Base-by-base conservation (phyloP, 2,888 invertebrate species). In the Drosophila prostipennis region DNA sequence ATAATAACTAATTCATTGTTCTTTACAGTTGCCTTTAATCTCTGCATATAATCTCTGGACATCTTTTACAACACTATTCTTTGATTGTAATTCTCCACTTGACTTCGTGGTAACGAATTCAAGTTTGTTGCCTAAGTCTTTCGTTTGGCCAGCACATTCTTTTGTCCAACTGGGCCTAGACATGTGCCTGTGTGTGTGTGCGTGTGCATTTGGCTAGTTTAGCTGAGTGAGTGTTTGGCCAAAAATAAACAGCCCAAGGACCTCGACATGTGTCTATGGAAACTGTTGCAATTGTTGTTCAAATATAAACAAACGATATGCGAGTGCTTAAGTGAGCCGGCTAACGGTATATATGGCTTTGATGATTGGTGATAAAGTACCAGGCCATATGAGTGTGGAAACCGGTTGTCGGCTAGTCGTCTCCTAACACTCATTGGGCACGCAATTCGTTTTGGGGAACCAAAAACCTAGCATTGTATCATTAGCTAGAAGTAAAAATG, bases 231-330 rank as follows among this genome's bases (percentile, higher is more conserved):
- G 37, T 55, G 36, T 13, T 57, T 59, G 26, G 42, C 46, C 60
- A 69, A 60, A 43, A 60, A 37, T 23, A 40, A 57, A 55, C 72
- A 29, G 65, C 65, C 57, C 77, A 72, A 81, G 82, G 78, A 80
- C 80, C 70, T 80, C 73, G 67, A 46, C 70, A 54, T 59, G 84
- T 83, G 82, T 73, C 82, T 84, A 83, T 83, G 82, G 82, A 80
- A 83, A 83, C 82, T 82, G 82, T 76, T 58, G 80, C 76, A 83
- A 83, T 80, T 83, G 82, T 83, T 83, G 69, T 83, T 83, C 77
- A 79, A 83, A 84, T 70, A 79, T 83, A 83, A 83, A 83, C 84
- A 83, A 80, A 77, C 57, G 57, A 56, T 60, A 49, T 16, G 65
- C 55, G 53, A 54, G 70, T 40, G 61, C 16, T 16, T 48, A 57